These are phyloP conservation scores for Trematomus loennbergii DNA, from an alignment of 2,113 vertebrate species.

Conservation along the genomic window DNA sequence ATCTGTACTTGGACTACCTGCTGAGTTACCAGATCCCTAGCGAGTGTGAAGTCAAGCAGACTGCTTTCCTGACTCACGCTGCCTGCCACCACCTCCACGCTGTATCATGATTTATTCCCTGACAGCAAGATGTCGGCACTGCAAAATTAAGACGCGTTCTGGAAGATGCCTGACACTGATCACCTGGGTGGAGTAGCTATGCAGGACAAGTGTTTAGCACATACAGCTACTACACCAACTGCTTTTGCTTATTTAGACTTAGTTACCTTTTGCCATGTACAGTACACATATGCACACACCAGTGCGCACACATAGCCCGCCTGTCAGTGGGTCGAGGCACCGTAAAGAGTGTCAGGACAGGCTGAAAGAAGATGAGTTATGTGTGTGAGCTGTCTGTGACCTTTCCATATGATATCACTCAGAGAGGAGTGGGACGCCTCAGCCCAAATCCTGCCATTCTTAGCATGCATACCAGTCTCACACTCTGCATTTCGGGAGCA, in stretches of 20 bases:
- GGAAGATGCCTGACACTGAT: conserved; percentile 47
- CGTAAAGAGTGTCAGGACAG: conserved; percentile 65
- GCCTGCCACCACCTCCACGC: conserved; percentile 72
- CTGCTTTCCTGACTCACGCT: conserved; percentile 75
- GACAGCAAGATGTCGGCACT: conserved; percentile 47
- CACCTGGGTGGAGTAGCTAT: conserved; percentile 32
- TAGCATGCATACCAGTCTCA: conserved; percentile 36
- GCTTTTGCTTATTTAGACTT: conserved; percentile 6
- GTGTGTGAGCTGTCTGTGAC: conserved; percentile 68
- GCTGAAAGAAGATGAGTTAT: conserved; percentile 70
- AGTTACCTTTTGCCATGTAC: conserved; percentile 12
- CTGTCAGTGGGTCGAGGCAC: conserved; percentile 59
- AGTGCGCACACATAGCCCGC: conserved; percentile 4
- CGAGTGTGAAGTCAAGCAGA: conserved; percentile 81
- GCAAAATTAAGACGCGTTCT: conserved; percentile 52
- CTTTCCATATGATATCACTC: conserved; percentile 74
- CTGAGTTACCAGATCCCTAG: conserved; percentile 82
- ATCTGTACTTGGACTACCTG: conserved; percentile 80
- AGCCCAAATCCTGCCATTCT: conserved; percentile 39
- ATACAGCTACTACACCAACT: background rate
- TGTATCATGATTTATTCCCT: conserved; percentile 70
- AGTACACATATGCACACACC: conserved; percentile 17
- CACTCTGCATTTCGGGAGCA: conserved; percentile 10
- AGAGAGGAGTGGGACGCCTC: conserved; percentile 46
- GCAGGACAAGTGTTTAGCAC: conserved; percentile 21